phyloP scores from a whole-genome alignment of 2,113 vertebrate species.

The Rattus norvegicus region DNA sequence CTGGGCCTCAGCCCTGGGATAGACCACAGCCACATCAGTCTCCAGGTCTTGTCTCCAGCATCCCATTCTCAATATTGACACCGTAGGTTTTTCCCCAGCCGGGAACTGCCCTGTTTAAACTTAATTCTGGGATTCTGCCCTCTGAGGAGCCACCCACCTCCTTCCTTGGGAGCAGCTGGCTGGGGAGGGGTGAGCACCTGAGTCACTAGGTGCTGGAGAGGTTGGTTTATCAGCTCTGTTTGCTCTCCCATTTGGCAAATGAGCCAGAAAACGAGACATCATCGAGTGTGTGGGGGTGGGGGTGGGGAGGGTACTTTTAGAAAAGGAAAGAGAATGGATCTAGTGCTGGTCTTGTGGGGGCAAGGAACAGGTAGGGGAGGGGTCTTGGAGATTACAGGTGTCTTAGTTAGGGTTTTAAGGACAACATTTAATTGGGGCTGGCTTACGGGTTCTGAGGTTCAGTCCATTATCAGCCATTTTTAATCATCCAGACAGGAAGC shows the following conservation, averaged over 20 bases:
- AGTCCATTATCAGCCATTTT: no score
- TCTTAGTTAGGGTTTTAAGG: no score
- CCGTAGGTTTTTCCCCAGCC: not conserved
- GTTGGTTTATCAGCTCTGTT: conserved; percentile 54
- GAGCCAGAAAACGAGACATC: conserved; percentile 67
- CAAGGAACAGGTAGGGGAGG: not conserved
- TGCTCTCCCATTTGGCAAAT: conserved; percentile 71
- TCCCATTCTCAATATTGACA: fast-evolving
- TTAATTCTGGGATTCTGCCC: not conserved
- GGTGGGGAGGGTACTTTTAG: not conserved
- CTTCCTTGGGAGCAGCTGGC: not conserved
- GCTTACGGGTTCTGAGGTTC: no score
- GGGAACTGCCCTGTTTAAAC: not conserved
- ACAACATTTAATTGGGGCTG: no score
- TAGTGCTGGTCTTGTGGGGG: not conserved
- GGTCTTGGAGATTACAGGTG: not conserved
- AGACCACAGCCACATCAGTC: not conserved
- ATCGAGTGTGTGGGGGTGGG: not conserved
- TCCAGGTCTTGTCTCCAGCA: not conserved
- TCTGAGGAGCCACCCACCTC: not conserved
- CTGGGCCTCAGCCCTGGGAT: not conserved
- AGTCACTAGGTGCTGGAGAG: not conserved
- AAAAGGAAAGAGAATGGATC: not conserved
- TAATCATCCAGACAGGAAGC: no score
- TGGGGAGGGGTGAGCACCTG: not conserved